Base-by-base conservation (phyloP, 2,113 vertebrate species). In the Arothron firmamentum region DNA sequence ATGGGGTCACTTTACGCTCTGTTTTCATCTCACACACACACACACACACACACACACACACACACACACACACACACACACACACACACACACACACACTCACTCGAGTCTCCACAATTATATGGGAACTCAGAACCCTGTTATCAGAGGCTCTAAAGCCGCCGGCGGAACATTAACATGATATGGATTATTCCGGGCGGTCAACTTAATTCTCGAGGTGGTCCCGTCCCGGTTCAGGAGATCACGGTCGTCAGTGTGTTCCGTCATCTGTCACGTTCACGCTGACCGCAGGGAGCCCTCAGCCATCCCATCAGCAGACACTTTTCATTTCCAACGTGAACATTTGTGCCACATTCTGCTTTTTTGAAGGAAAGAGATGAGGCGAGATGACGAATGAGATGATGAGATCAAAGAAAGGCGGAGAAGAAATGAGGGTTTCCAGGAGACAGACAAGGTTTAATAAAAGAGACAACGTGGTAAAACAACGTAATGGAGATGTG, bases 131-230 rank as follows among this genome's bases (percentile, higher is more conserved):
- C 53, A 61, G 56, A 42, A 12, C 25, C 62, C 59, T 59, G 28
- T 67, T 42, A 56, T 72, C 52, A 67, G 49, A 55, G 54, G 71
- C 51, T 66, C 25, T 82, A 74, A 82, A 77, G 74, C 53, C 54
- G 31, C 46, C 10, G n/a, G 55, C 23, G 59, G 60, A 69, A 76
- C 70, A 75, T 83, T 80, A 77, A 65, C 70, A 72, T 69, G 59
- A 67, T 64, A 71, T 75, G 83, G 83, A 88, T 87, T 87, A 84
- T 16, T 70, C 28, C 8, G 38, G n/a, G 75, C 2, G 3, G 49
- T 48, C 50, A 55, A 71, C 54, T 77, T 77, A 57, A 80, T 50
- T 78, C 72, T 74, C 43, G 12, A 21, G 51, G 1, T 11, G 42
- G 10, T 10, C 21, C 14, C 49, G 45, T 51, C 65, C 49, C 38